These are phyloP conservation scores for Lasius platythorax DNA, from an alignment of 2,888 invertebrate species.

Conservation along the genomic window DNA sequence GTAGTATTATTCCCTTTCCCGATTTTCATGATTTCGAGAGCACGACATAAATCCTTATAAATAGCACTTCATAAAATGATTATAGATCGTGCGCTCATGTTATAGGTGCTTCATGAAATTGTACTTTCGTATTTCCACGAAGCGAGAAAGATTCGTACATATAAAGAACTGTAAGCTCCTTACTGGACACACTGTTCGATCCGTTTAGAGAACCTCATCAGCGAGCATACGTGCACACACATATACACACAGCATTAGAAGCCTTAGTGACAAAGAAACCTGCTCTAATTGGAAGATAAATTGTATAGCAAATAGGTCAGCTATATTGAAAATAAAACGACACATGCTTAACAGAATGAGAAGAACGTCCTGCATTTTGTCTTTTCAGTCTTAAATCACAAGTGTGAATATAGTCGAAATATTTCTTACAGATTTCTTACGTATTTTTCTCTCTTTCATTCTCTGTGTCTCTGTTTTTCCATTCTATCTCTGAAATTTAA, in stretches of 20 bases:
- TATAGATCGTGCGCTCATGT: constrained; percentile 69
- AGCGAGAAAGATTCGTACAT: constrained; percentile 62
- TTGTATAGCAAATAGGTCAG: constrained; percentile 83
- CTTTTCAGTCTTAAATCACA: constrained; percentile 72
- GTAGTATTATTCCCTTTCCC: constrained; percentile 72
- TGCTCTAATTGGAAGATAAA: constrained; percentile 79
- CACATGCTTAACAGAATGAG: constrained; percentile 79
- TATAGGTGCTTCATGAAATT: constrained; percentile 37
- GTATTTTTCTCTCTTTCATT: constrained; percentile 17
- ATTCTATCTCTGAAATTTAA: constrained; percentile 21
- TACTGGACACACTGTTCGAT: constrained; percentile 55
- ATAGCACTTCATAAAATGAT: constrained; percentile 70
- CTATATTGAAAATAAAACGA: constrained; percentile 82
- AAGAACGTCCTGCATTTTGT: constrained; percentile 79
- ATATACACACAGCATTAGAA: constrained; percentile 60
- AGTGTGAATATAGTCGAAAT: constrained; percentile 36
- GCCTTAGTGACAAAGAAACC: constrained; percentile 75
- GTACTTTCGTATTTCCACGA: constrained; percentile 64
- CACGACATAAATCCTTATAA: constrained; percentile 62
- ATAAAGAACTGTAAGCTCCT: constrained; percentile 70
- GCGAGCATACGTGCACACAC: constrained; percentile 52
- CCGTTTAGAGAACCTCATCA: constrained; percentile 57
- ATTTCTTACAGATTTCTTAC: constrained; percentile 38
- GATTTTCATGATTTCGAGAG: constrained; percentile 61
- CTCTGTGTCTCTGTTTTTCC: constrained; percentile 15